Evolutionary conservation across 2,888 invertebrate genomes (phyloP).

Genomic region (Oligia latruncula): DNA sequence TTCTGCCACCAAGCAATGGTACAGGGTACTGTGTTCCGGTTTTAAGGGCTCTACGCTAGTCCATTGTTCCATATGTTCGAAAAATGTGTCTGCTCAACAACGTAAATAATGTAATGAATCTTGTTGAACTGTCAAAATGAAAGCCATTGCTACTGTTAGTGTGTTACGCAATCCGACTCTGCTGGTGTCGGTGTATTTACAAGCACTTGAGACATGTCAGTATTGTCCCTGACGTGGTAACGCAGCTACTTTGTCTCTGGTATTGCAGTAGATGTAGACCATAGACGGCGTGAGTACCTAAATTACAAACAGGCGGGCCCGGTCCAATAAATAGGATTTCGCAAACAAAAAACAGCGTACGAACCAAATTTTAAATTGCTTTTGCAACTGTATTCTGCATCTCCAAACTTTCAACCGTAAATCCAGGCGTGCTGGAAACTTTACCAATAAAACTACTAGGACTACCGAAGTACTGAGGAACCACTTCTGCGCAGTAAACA

Average conservation of each 20-base stretch:
- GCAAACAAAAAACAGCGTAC: background rate
- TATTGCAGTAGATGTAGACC: too few species aligned
- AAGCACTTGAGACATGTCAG: too few species aligned
- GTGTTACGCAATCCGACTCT: too few species aligned
- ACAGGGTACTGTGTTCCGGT: too few species aligned
- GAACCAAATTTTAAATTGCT: slow-evolving; percentile 48
- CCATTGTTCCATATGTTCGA: background rate
- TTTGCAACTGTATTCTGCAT: slow-evolving; percentile 33
- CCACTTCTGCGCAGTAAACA: slow-evolving; percentile 41
- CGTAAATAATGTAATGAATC: background rate
- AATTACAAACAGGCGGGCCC: too few species aligned
- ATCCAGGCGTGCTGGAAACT: slow-evolving; percentile 47
- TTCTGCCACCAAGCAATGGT: too few species aligned
- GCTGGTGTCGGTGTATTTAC: too few species aligned
- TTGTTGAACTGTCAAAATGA: too few species aligned
- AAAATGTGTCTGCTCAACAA: background rate
- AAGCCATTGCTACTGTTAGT: too few species aligned
- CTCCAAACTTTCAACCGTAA: slow-evolving; percentile 41
- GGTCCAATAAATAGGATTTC: background rate
- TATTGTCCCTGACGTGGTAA: too few species aligned
- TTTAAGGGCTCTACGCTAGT: background rate
- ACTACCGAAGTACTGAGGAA: slow-evolving; percentile 23
- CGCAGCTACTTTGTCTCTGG: too few species aligned
- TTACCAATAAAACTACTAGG: slow-evolving; percentile 59
- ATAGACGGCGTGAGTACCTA: too few species aligned